Conservation (phyloP, 2,888 invertebrate genomes). For the Noctua janthe region DNA sequence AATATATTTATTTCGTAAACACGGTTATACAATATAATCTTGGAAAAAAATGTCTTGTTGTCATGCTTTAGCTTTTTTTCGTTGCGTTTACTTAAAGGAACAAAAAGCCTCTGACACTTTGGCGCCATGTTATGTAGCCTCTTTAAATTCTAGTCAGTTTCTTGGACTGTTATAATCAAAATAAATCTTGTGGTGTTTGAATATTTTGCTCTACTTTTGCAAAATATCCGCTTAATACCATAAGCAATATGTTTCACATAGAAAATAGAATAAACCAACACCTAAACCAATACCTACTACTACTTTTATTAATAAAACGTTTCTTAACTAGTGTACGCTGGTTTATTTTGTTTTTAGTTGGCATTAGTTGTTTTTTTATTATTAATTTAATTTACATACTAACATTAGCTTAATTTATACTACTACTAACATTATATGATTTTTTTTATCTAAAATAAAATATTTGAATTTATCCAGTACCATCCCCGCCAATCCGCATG, state of each 20-base stretch:
- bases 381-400: no score
- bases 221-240: not conserved
- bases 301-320: no score
- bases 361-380: no score
- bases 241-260: no score
- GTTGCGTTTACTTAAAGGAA: not conserved
- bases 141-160: not conserved
- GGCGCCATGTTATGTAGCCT: not conserved
- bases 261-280: not conserved
- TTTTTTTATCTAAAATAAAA: no score
- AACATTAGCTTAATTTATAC: no score
- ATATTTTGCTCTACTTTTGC: not conserved
- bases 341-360: no score
- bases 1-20: not conserved
- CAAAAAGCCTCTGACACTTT: not conserved
- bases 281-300: no score
- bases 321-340: no score
- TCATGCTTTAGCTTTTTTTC: not conserved
- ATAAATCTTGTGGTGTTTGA: not conserved
- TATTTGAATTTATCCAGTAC: slow-evolving; percentile 89
- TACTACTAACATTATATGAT: no score
- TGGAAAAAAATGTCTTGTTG: not conserved
- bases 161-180: not conserved
- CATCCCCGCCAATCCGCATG: slow-evolving; percentile 92
- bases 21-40: not conserved